phyloP scores from a whole-genome alignment of 2,113 vertebrate species.

The Cynopterus brachyotis region DNA sequence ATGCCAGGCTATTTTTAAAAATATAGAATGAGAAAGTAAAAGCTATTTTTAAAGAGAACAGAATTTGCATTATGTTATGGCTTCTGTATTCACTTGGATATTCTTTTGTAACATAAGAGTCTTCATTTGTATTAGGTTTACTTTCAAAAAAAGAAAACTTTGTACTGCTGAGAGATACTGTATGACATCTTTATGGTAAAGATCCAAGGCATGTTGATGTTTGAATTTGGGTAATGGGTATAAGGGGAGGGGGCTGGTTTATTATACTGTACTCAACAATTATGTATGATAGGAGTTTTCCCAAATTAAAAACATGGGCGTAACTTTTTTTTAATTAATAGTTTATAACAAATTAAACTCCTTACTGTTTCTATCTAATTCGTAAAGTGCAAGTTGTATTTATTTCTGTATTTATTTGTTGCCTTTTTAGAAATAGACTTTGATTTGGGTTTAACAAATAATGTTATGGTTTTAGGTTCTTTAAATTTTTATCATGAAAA shows the following conservation, averaged over 20 bases:
- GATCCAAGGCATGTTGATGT: neutral
- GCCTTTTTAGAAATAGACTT: constrained; percentile 36
- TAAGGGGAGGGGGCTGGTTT: neutral
- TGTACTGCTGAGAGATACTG: neutral
- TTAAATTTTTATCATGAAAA: neutral
- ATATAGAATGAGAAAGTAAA: neutral
- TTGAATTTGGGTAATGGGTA: neutral
- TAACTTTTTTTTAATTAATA: neutral
- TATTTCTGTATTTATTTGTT: constrained; percentile 13
- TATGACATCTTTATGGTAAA: neutral
- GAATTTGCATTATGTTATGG: neutral
- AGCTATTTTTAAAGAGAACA: constrained; percentile 23
- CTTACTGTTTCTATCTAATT: neutral
- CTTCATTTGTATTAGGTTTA: constrained; percentile 1
- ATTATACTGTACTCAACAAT: neutral
- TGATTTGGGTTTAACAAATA: neutral
- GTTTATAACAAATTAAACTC: neutral
- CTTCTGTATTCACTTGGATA: neutral
- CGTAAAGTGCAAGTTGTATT: neutral
- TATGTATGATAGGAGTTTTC: neutral
- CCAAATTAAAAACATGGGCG: neutral
- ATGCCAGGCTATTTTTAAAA: neutral
- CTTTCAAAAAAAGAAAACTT: neutral
- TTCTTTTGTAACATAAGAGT: neutral
- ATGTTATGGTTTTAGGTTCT: neutral